These are phyloP conservation scores for Chloropsis hardwickii DNA, from an alignment of 2,113 vertebrate species.

Conservation along the genomic window DNA sequence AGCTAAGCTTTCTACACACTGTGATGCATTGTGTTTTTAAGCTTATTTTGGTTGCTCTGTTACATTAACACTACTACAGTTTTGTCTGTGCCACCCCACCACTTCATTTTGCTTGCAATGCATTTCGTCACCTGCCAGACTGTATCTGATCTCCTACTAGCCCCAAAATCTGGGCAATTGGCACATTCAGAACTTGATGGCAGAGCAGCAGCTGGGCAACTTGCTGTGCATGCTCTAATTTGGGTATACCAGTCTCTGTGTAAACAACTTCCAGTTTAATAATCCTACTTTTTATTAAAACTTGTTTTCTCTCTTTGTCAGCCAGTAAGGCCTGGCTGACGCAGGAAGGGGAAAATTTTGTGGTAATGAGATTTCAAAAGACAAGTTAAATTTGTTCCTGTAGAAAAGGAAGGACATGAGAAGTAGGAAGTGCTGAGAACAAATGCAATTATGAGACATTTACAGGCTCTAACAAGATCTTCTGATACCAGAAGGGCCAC, in stretches of 20 bases:
- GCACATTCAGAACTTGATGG: not conserved
- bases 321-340: not conserved
- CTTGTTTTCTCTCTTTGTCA: not conserved
- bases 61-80: not conserved
- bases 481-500: not conserved
- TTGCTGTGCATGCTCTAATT: not conserved
- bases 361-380: constrained; percentile 45
- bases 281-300: not conserved
- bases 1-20: not conserved
- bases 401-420: constrained; percentile 4
- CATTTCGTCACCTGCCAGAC: not conserved
- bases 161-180: not conserved
- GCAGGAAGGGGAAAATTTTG: constrained; percentile 39
- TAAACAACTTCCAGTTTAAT: not conserved
- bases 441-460: not conserved
- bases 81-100: not conserved
- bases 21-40: not conserved
- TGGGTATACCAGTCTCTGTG: not conserved
- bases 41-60: not conserved
- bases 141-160: not conserved
- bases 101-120: not conserved
- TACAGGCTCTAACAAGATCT: not conserved
- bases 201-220: not conserved
- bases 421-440: constrained; percentile 2
- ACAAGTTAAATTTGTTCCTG: not conserved